A percentile compares a stretch with the other conserved stretches of the same genome.
These are phyloP conservation scores for Andrena bicolor DNA, from an alignment of 2,888 invertebrate species.

Conservation along the genomic window DNA sequence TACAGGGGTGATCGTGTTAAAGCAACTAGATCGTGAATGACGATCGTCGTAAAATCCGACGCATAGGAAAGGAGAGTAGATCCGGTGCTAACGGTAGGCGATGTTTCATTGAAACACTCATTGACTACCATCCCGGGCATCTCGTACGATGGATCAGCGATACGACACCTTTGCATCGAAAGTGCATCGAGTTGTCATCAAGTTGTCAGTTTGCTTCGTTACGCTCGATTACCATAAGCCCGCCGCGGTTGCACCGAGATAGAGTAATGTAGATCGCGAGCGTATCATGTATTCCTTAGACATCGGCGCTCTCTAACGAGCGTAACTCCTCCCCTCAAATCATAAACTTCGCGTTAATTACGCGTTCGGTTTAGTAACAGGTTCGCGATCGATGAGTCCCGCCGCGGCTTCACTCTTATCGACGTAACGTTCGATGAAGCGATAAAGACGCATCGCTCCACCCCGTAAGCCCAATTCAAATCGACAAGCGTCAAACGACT, in stretches of 20 bases:
- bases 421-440: background rate
- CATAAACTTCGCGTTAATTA: slow-evolving; percentile 17
- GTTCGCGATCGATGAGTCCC: background rate
- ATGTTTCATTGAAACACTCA: slow-evolving; percentile 39
- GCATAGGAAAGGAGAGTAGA: slow-evolving; percentile 21
- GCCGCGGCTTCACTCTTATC: background rate
- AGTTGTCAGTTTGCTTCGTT: slow-evolving; percentile 59
- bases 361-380: slow-evolving; percentile 7
- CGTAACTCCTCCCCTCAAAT: background rate
- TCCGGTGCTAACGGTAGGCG: slow-evolving; percentile 35
- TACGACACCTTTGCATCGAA: slow-evolving; percentile 55
- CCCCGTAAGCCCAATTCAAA: too few species aligned
- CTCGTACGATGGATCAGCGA: slow-evolving; percentile 54
- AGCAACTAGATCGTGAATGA: slow-evolving; percentile 50
- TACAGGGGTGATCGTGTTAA: slow-evolving; percentile 10
- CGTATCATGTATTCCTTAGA: background rate
- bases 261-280: slow-evolving; percentile 48
- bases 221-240: slow-evolving; percentile 60
- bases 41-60: slow-evolving; percentile 26
- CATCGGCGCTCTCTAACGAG: slow-evolving; percentile 31
- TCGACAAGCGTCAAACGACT: too few species aligned
- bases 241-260: slow-evolving; percentile 13
- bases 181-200: slow-evolving; percentile 61
- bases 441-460: background rate
- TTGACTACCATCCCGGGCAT: slow-evolving; percentile 22